These are phyloP conservation scores for Paramormyrops kingsleyae DNA, from an alignment of 2,113 vertebrate genomes.

Conservation along the genomic window DNA sequence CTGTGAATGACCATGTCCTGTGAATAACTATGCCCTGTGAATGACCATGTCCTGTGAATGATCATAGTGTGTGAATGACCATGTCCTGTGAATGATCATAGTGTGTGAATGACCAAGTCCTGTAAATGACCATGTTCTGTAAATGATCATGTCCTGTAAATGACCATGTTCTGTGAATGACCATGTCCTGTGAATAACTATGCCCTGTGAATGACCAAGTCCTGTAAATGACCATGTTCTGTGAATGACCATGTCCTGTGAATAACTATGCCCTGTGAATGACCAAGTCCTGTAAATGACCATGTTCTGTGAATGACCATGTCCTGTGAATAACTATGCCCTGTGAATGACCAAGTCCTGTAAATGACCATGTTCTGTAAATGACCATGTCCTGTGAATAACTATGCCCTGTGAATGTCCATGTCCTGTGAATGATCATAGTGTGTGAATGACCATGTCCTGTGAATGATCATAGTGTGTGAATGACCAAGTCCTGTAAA, in stretches of 20 bases:
- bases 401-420: background rate
- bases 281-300: background rate
- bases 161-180: background rate
- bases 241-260: background rate
- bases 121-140: background rate
- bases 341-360: background rate
- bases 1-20: too few relatives aligned
- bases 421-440: background rate
- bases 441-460: too few relatives aligned
- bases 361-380: background rate
- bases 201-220: too few relatives aligned
- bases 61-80: background rate
- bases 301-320: background rate
- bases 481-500: too few relatives aligned
- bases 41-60: background rate
- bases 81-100: background rate
- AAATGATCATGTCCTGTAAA: background rate
- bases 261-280: background rate
- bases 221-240: background rate
- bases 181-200: background rate
- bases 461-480: too few relatives aligned
- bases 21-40: too few relatives aligned
- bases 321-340: background rate
- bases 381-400: background rate
- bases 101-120: too few relatives aligned